Evolutionary conservation across 1,140 invertebrate genomes (phyloP).

Genomic region (Brachionus calyciflorus): DNA sequence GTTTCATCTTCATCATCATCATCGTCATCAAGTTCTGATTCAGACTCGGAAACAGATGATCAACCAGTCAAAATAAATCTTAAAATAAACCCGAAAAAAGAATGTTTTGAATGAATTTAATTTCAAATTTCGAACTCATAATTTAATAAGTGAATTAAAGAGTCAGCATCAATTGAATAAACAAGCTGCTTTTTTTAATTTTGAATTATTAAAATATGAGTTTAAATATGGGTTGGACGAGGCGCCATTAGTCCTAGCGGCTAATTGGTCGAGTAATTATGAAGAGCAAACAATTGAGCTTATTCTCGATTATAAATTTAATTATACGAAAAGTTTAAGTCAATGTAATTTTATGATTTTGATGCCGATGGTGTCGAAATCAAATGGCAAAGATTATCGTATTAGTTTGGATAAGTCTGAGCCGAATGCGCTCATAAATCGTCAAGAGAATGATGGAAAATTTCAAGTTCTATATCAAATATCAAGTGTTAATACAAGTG

Average conservation of each 20-base stretch:
- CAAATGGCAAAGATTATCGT: not conserved
- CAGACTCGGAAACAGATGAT: conserved; percentile 27
- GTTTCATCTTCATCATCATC: too few relatives aligned
- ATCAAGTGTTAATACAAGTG: not conserved
- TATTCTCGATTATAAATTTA: not conserved
- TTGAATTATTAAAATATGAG: conserved; percentile 41
- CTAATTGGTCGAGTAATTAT: not conserved
- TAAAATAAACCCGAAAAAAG: conserved; percentile 42
- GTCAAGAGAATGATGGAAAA: not conserved
- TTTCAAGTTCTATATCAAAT: conserved; percentile 9
- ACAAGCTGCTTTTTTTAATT: conserved; percentile 38
- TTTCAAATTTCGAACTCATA: not conserved
- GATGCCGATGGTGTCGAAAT: not conserved
- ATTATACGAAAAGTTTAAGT: not conserved
- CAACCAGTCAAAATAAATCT: conserved; percentile 41
- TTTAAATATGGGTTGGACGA: not conserved
- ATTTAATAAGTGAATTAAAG: conserved; percentile 16
- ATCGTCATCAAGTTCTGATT: not conserved
- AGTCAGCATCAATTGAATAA: conserved; percentile 11
- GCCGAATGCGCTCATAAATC: not conserved
- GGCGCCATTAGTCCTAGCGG: conserved; percentile 18
- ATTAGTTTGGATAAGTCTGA: not conserved
- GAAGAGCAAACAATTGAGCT: conserved; percentile 15
- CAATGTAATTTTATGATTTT: conserved; percentile 35
- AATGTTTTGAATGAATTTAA: conserved; percentile 1